Evolutionary conservation across 2,888 invertebrate genomes (phyloP).

Genomic region (Tricholauxania praeusta): DNA sequence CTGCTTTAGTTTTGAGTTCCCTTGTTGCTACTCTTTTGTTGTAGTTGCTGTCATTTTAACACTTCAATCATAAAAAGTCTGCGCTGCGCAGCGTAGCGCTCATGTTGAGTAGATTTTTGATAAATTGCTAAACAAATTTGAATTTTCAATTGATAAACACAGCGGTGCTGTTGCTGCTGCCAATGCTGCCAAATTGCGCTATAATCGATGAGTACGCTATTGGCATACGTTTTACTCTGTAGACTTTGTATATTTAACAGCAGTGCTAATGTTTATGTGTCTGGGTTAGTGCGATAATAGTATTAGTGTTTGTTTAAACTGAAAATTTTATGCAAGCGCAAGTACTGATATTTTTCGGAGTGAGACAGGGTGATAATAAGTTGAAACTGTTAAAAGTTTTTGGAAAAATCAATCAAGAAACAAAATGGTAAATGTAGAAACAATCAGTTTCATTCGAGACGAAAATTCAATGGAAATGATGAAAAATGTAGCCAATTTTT

Average conservation of each 20-base stretch:
- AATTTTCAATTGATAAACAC: slow-evolving; percentile 34
- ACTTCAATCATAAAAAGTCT: background rate
- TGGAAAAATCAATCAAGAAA: no score
- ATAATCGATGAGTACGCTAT: slow-evolving; percentile 24
- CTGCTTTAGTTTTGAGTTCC: no score
- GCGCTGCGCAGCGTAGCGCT: background rate
- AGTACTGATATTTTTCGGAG: background rate
- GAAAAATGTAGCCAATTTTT: no score
- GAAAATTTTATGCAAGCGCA: slow-evolving; percentile 27
- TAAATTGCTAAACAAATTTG: slow-evolving; percentile 28
- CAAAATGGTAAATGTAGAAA: no score
- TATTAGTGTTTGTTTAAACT: slow-evolving; percentile 2
- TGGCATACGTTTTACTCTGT: background rate
- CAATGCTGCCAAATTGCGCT: slow-evolving; percentile 28
- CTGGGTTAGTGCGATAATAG: slow-evolving; percentile 22
- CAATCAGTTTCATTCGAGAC: no score
- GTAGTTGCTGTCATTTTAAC: background rate
- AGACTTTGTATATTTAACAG: background rate
- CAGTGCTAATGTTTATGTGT: background rate
- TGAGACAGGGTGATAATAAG: no score
- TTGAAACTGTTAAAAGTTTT: no score
- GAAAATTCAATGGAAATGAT: no score
- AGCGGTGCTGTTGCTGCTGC: no score
- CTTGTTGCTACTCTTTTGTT: no score
- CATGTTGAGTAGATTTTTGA: slow-evolving; percentile 13